Base-by-base conservation (phyloP, 2,888 invertebrate genomes). In the Nebria salina region DNA sequence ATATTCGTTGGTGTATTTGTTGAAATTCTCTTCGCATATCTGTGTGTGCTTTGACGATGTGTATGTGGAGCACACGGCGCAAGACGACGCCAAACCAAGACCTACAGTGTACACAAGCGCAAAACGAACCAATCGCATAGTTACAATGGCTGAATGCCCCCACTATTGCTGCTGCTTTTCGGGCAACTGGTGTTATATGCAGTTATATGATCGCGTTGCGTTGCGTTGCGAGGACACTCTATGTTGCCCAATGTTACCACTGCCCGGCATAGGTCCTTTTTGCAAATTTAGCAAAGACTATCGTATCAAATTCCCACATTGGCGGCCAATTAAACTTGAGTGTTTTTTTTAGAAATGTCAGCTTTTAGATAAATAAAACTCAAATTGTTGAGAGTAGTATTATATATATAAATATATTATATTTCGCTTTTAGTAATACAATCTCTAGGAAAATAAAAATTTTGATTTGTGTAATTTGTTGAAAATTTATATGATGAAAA, bases 81-180 rank as follows among this genome's bases (percentile, higher is more conserved):
- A 70, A 26, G 70, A 70, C 70, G 70, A 70, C 70, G 70, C 70
- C 11, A 70, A 34, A 70, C 70, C 70, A 70, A 70, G 70, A 34
- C 70, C 70, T 54, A 54, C 85, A 85, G 77, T 82, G 72, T 77
- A 77, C 70, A 77, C 82, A 85, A 85, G 86, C 86, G 87, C 86
- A 83, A 81, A 83, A 82, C 82, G 84, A 84, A 83, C 87, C 87
- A 87, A 87, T 87, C 83, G 85, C 84, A 85, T 85, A 83, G 84
- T 84, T 83, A 85, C 86, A 87, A 87, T 87, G 87, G 87, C 87
- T 86, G 87, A 84, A 84, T 84, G 83, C 83, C 85, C 85, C 84
- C 85, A 83, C 84, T 83, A 83, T 82, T 77, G 81, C 83, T 77
- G 81, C 83, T 83, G 68, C 64, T n/a, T 64, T 15, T 84, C 83